Evolutionary conservation across 2,113 vertebrate species (phyloP), one percentile per base, ranked within the genome.

Genomic region (Silurus asotus): DNA sequence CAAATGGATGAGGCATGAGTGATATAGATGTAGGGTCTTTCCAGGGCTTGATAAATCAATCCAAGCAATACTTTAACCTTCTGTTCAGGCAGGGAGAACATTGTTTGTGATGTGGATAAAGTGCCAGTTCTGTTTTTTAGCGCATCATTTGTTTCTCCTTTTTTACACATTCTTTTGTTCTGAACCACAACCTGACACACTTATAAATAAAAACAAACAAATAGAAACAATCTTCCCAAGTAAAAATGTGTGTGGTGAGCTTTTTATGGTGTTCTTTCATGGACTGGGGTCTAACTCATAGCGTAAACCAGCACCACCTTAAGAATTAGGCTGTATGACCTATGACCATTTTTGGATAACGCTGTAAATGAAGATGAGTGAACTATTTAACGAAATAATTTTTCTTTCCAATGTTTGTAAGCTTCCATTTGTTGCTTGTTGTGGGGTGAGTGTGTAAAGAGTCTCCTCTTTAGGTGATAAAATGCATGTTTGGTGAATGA

Each of bases 31-130:
- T n/a, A 55, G 10, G 23, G 51, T 25, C 23, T 76, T 10, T 76
- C n/a, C 23, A 25, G 5, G 74, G n/a, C n/a, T 55, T 11, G n/a
- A 76, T 76, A 78, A 78, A 58, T 78, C 55, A 78, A 78, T 58
- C n/a, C 76, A 78, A 58, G 53, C 76, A 78, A 78, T 78, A 28
- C 7, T 25, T 78, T 78, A 25, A 13, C 2, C n/a, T 4, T 37
- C 14, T 58, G 23, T 8, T 78, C n/a, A 28, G 51, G 23, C 74
- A 76, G 20, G 23, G 49, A 14, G 19, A 14, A 13, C 49, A 51
- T 6, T 14, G 20, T 76, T 7, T 76, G 74, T 51, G 75, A 77
- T 77, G 51, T 77, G 49, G 74, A 53, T 51, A 74, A 74, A 74
- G 48, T 74, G 70, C 4, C 48, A 23, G 20, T 49, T 17, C 67